Conservation (phyloP, 2,888 invertebrate species). For the Limnephilus lunatus region DNA sequence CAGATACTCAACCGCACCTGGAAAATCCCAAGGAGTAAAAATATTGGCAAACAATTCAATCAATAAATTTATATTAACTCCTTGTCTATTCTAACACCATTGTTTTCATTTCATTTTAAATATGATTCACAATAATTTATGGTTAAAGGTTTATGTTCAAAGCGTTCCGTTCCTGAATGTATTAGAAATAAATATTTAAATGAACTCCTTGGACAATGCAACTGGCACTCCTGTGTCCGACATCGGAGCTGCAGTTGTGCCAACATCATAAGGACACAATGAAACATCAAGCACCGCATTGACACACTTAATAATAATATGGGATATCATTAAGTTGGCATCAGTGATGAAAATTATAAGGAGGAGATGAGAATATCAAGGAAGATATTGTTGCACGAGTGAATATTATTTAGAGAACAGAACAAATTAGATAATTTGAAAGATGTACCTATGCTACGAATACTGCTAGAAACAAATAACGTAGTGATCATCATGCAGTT, state of each 20-base stretch:
- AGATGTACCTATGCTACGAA: too few relatives aligned
- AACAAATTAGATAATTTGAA: too few relatives aligned
- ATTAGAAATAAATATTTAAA: constrained; percentile 16
- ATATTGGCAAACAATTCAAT: not conserved
- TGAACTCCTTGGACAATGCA: constrained; percentile 29
- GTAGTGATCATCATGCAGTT: too few relatives aligned
- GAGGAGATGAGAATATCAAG: not conserved
- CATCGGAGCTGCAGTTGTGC: not conserved
- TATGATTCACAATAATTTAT: not conserved
- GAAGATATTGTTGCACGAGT: not conserved
- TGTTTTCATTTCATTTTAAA: not conserved
- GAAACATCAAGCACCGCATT: constrained; percentile 1
- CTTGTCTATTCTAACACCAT: not conserved
- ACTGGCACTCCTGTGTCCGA: constrained; percentile 24
- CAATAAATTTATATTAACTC: not conserved
- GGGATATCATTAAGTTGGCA: not conserved
- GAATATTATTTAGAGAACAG: too few relatives aligned
- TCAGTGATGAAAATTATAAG: not conserved
- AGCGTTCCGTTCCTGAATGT: not conserved
- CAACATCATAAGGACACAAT: constrained; percentile 19
- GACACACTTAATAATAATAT: constrained; percentile 15
- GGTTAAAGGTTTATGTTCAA: not conserved
- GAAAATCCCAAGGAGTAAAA: not conserved
- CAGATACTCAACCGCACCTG: not conserved
- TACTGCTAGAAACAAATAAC: too few relatives aligned